Base-by-base conservation (phyloP, 1,140 invertebrate species). In the Heliothis subflexa region DNA sequence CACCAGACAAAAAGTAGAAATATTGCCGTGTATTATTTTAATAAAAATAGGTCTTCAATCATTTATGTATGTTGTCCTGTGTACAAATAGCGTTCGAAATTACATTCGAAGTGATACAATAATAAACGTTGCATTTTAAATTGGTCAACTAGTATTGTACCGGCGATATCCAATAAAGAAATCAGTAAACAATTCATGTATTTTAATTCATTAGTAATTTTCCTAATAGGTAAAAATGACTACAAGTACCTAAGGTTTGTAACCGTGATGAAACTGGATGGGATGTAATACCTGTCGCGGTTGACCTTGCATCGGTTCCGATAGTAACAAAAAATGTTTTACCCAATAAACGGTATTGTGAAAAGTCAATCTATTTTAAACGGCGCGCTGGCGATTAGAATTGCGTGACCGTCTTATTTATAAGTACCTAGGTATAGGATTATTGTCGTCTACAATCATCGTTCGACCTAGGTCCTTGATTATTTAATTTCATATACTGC, bases 81-180 rank as follows among this genome's bases (percentile, higher is more conserved):
- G 92, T 94, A 94, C 92, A 94, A 93, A 89, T 88, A 89, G 81
- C 78, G 78, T 85, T 91, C 84, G 82, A 84, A 84, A 80, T 81
- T 81, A 85, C 75, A 84, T 85, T 86, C 83, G 85, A 92, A 88
- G 89, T 93, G 88, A 91, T 92, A 92, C 83, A 83, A 82, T 85
- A 59, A 75, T 83, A 86, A 84, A 89, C 80, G 87, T 86, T 94
- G 91, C 92, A 94, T 94, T 94, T 92, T 90, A 89, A 90, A 92
- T 86, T 89, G 87, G 84, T 90, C 85, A 88, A 85, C 90, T 91
- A 91, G 90, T 89, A 85, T 83, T 93, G 86, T 93, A 92, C 87
- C 83, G 89, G 85, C 88, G 88, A 89, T 92, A 90, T 88, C 85
- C 84, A 92, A 93, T 93, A 92, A 93, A 93, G 85, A 89, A 88